Conservation (phyloP, 2,113 vertebrate genomes). For the Apaloderma vittatum region DNA sequence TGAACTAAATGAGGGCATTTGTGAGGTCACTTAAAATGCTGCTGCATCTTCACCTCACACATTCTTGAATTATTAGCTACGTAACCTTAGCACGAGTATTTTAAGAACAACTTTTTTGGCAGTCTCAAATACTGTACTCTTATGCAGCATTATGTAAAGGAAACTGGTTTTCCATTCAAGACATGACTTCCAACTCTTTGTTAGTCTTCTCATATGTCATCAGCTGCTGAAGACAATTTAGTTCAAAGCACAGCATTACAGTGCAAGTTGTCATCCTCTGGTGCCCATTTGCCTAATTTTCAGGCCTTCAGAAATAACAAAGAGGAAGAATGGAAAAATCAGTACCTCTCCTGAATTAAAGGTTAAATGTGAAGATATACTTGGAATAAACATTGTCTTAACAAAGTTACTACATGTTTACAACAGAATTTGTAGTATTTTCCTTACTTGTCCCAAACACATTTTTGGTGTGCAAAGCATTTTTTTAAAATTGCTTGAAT, state of each 20-base stretch:
- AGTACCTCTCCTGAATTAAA: neutral
- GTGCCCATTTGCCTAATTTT: neutral
- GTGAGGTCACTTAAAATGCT: slow-evolving; percentile 11
- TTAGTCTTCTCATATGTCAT: neutral
- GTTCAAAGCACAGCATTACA: neutral
- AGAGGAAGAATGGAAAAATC: neutral
- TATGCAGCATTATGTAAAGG: neutral
- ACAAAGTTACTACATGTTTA: neutral
- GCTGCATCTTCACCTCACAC: neutral
- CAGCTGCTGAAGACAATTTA: neutral
- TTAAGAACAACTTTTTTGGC: neutral
- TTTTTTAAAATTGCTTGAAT: neutral
- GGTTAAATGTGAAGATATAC: neutral
- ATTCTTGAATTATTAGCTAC: neutral
- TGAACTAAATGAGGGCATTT: slow-evolving; percentile 33
- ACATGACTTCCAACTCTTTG: neutral
- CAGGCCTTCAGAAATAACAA: neutral
- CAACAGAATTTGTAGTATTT: neutral
- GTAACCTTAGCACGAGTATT: neutral
- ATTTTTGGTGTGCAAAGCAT: neutral
- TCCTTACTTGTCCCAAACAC: neutral
- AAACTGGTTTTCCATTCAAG: neutral
- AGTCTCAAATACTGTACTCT: neutral
- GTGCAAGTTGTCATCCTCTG: neutral
- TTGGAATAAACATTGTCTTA: neutral